Conservation (phyloP, 2,888 invertebrate genomes). For the Deilephila porcellus region DNA sequence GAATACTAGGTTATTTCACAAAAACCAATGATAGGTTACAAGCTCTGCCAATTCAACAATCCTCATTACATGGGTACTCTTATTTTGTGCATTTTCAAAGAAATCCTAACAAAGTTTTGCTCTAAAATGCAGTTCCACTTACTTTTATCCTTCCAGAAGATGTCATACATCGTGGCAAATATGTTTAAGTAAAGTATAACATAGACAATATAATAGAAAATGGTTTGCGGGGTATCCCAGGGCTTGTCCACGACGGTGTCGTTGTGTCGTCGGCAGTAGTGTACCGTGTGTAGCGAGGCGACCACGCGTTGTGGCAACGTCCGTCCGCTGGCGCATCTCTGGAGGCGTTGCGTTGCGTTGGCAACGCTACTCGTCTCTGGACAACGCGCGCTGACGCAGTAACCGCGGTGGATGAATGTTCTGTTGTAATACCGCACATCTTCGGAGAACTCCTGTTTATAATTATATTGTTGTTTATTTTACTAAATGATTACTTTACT, state of each 20-base stretch:
- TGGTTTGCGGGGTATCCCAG: constrained; percentile 5
- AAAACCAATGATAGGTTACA: no score
- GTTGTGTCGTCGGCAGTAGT: constrained; percentile 35
- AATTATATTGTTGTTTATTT: not conserved
- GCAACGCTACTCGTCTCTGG: not conserved
- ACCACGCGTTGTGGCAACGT: constrained; percentile 3
- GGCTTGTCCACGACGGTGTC: constrained; percentile 6
- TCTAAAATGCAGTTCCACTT: not conserved
- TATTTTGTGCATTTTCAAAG: no score
- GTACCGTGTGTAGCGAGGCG: constrained; percentile 29
- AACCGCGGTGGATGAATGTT: constrained; percentile 37
- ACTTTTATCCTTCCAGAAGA: constrained; percentile 26
- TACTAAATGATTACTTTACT: not conserved
- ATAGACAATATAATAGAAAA: constrained; percentile 33
- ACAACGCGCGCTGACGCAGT: constrained; percentile 36
- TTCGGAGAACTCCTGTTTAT: constrained; percentile 31
- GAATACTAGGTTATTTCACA: no score
- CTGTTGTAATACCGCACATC: constrained; percentile 33
- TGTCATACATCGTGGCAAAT: constrained; percentile 1
- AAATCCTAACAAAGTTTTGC: no score
- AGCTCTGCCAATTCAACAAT: no score
- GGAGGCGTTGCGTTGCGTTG: constrained; percentile 28
- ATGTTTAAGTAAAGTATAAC: constrained; percentile 31
- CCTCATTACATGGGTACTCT: no score
- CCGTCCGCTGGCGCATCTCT: constrained; percentile 30